Evolutionary conservation across 2,113 vertebrate species (phyloP).

Genomic region (Callionymus lyra): DNA sequence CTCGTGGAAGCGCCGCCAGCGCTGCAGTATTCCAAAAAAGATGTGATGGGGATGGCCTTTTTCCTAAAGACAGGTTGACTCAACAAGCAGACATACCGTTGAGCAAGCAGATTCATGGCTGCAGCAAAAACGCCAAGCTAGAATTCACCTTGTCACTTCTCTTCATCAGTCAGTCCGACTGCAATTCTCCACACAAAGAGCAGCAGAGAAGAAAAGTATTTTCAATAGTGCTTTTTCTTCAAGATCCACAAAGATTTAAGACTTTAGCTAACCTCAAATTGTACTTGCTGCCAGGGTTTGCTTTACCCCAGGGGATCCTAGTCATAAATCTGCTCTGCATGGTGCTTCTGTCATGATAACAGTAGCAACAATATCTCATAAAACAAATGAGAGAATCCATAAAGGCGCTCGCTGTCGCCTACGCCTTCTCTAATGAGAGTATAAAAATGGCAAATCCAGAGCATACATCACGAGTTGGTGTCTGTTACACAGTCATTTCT

Average conservation of each 20-base stretch:
- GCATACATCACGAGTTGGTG: slow-evolving; percentile 19
- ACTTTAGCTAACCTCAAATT: slow-evolving; percentile 47
- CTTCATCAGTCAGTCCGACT: too few relatives aligned
- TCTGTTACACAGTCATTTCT: slow-evolving; percentile 51
- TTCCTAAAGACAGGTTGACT: neutral
- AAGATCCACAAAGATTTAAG: too few relatives aligned
- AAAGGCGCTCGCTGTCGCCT: slow-evolving; percentile 20
- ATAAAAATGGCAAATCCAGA: slow-evolving; percentile 20
- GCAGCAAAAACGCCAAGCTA: slow-evolving; percentile 10
- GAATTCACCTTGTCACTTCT: slow-evolving; percentile 15
- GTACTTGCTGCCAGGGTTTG: slow-evolving; percentile 20
- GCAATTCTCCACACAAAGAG: too few relatives aligned
- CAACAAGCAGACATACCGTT: slow-evolving; percentile 2
- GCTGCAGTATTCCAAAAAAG: neutral
- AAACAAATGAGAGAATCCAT: slow-evolving; percentile 32
- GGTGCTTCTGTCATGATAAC: slow-evolving; percentile 56
- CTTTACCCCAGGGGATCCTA: slow-evolving; percentile 18
- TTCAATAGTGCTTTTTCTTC: too few relatives aligned
- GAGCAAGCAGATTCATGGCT: slow-evolving; percentile 5
- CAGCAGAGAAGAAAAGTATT: too few relatives aligned
- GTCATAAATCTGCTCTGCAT: slow-evolving; percentile 49
- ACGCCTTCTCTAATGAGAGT: slow-evolving; percentile 15
- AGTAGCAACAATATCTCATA: slow-evolving; percentile 51
- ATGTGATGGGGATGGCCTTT: slow-evolving; percentile 2
- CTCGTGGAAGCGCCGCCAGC: neutral